Conservation (phyloP, 2,888 invertebrate species). For the Meiosimyza decipiens region DNA sequence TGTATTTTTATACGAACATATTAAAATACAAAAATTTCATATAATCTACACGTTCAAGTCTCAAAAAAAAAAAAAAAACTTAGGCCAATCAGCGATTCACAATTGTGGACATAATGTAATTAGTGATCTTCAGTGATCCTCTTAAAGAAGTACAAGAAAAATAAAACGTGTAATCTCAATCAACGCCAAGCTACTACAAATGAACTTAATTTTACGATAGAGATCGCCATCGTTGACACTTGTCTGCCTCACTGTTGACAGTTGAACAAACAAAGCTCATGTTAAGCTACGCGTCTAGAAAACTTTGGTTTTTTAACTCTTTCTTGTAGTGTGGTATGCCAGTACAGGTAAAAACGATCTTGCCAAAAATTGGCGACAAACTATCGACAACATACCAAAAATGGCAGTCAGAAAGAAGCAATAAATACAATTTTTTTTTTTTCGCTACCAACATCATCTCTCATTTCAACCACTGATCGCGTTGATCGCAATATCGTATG, state of each 20-base stretch:
- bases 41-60: too few relatives aligned
- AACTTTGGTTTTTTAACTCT: slow-evolving; percentile 34
- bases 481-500: slow-evolving; percentile 39
- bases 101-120: too few relatives aligned
- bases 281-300: slow-evolving; percentile 45
- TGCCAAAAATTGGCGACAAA: slow-evolving; percentile 35
- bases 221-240: slow-evolving; percentile 49
- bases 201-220: slow-evolving; percentile 48
- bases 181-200: not conserved
- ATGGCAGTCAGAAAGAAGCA: slow-evolving; percentile 31
- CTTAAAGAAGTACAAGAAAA: too few relatives aligned
- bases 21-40: too few relatives aligned
- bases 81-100: too few relatives aligned
- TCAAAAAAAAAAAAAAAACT: too few relatives aligned
- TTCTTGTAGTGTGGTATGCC: slow-evolving; percentile 3
- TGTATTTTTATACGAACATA: too few relatives aligned
- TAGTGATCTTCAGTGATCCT: too few relatives aligned
- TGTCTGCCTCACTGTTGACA: slow-evolving; percentile 40
- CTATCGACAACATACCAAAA: slow-evolving; percentile 39
- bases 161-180: too few relatives aligned
- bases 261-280: slow-evolving; percentile 45
- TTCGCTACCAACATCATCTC: not conserved
- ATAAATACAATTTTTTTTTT: slow-evolving; percentile 3
- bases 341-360: slow-evolving; percentile 16
- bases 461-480: slow-evolving; percentile 22